Evolutionary conservation across 2,888 invertebrate genomes (phyloP), one percentile per base, ranked within the genome.

Genomic region (Tubiluchus corallicola): DNA sequence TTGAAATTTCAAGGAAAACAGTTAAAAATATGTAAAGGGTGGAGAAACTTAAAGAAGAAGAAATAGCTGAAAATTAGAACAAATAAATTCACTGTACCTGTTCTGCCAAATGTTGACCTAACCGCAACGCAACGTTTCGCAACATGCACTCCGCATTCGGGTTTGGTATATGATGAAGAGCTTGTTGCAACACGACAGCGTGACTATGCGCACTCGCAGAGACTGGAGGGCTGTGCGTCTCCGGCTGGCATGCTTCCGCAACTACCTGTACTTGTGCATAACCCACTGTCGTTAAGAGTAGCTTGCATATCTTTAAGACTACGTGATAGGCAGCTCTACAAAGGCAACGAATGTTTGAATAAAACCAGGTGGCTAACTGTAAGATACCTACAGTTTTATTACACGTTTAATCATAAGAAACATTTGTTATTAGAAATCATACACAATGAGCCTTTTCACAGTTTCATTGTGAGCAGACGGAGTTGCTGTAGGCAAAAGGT

Each of bases 281-380:
- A 5, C 82, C 85, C 48, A 88, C 74, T 4, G 85, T 80, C 21
- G 84, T 84, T 43, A 94, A 68, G 55, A 87, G 75, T 47, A 94
- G 68, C 67, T 92, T 92, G 52, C 82, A 79, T 52, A 92, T 72
- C 60, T 84, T 82, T 55, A 92, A 71, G 51, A 88, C 78, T 40
- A 82, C 80, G 57, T 85, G 72, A 65, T 82, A 88, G 5, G 88
- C 87, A 46, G 82, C 79, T 54, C 84, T 77, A 19, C n/a, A 42
- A 20, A 40, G 29, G 37, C n/a, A 46, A 65, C 48, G 56, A 54
- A 41, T 13, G 37, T 21, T 16, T 40, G n/a, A n/a, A n/a, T n/a
- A n/a, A n/a, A n/a, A n/a, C n/a, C n/a, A n/a, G n/a, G n/a, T n/a
- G n/a, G n/a, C n/a, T n/a, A n/a, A n/a, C n/a, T n/a, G n/a, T n/a